Evolutionary conservation across 2,797 vertebrate genomes (phyloP).

Genomic region (Gymnoscopelus microlampas): DNA sequence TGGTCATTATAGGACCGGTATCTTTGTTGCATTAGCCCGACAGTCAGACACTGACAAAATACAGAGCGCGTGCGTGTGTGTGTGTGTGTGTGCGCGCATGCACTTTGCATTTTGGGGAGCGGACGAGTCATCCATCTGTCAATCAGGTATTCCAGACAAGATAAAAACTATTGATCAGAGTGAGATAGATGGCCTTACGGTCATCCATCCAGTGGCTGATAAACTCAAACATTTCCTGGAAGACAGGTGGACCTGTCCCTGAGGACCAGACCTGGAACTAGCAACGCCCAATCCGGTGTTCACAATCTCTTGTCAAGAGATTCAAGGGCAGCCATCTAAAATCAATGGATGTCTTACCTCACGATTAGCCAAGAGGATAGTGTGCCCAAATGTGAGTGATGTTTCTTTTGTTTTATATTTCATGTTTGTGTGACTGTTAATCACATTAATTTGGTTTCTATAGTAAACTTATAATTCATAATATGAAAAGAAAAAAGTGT

Average conservation of each 20-base stretch:
- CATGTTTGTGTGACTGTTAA: background rate
- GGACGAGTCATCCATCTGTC: conserved; percentile 42
- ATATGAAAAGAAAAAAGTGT: no score
- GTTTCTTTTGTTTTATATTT: background rate
- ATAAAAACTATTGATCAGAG: conserved; percentile 79
- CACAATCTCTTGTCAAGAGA: conserved; percentile 24
- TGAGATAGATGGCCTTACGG: conserved; percentile 64
- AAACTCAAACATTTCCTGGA: conserved; percentile 73
- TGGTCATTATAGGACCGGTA: conserved; percentile 38
- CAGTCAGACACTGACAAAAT: conserved; percentile 25
- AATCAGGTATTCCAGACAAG: conserved; percentile 69
- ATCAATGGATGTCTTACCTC: conserved; percentile 23
- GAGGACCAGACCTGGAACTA: conserved; percentile 33
- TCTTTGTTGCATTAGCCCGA: conserved; percentile 35
- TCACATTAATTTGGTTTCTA: background rate
- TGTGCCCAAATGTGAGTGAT: background rate
- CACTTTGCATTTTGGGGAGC: background rate
- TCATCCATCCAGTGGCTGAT: conserved; percentile 64
- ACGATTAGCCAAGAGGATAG: conserved; percentile 4
- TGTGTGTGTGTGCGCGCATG: conserved; percentile 1
- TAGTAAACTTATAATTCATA: background rate
- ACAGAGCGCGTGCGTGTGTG: conserved; percentile 20
- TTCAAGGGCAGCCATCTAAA: conserved; percentile 39
- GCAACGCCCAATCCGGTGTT: conserved; percentile 25
- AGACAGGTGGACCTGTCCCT: conserved; percentile 60